A percentile compares a stretch with the other conserved stretches of the same genome.
Evolutionary conservation across 2,888 invertebrate species (phyloP).

Genomic region (Strigamia transsilvanica): DNA sequence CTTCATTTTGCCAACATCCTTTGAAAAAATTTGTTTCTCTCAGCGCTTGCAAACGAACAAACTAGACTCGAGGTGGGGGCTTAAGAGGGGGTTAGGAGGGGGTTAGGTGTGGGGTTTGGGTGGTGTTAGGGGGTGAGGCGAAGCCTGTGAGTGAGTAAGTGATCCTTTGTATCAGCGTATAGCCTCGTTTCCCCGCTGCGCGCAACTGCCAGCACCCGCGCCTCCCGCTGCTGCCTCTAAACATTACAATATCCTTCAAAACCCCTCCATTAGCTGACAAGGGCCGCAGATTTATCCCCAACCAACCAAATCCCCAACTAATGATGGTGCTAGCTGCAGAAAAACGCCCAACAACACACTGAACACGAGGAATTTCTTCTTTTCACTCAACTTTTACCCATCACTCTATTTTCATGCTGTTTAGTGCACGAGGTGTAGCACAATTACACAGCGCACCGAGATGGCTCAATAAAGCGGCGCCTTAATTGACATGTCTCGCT

Average conservation of each 20-base stretch:
- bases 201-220: neutral
- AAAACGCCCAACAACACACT: conserved; percentile 16
- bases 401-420: neutral
- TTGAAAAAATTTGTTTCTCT: neutral
- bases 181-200: conserved; percentile 25
- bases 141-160: conserved; percentile 2
- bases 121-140: neutral
- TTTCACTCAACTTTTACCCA: neutral
- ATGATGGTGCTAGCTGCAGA: conserved; percentile 23
- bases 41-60: neutral
- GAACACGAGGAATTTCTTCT: conserved; percentile 32
- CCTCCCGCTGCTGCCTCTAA: conserved; percentile 21
- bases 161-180: conserved; percentile 32
- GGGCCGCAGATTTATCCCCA: conserved; percentile 33
- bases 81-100: conserved; percentile 24
- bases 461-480: no score
- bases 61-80: neutral
- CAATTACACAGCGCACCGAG: no score
- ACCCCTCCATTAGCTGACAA: conserved; percentile 41
- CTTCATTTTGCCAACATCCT: neutral
- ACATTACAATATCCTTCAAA: conserved; percentile 43
- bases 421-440: neutral
- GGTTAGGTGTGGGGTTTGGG: conserved; percentile 31
- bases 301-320: conserved; percentile 24
- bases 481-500: no score